Evolutionary conservation across 2,888 invertebrate genomes (phyloP).

Genomic region (Andrena minutula): DNA sequence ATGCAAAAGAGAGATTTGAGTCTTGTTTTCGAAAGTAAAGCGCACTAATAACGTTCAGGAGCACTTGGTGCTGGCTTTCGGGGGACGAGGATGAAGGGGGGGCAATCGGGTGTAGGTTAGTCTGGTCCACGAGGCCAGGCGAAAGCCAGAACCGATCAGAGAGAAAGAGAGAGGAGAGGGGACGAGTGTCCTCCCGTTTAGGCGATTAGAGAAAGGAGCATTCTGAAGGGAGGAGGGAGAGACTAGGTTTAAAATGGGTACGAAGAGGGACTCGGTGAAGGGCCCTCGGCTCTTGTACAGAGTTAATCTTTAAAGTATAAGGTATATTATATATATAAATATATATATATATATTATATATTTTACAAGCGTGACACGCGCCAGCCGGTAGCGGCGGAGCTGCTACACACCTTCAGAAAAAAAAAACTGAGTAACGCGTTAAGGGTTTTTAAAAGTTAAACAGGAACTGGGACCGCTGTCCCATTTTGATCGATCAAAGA

Average conservation of each 20-base stretch:
- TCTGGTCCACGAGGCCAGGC: neutral
- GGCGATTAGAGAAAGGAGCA: conserved; percentile 35
- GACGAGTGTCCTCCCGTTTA: conserved; percentile 24
- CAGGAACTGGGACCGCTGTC: conserved; percentile 59
- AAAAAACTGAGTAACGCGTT: conserved; percentile 75
- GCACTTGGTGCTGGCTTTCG: conserved; percentile 63
- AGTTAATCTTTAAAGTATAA: conserved; percentile 76
- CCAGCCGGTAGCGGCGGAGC: conserved; percentile 67
- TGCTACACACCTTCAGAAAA: conserved; percentile 66
- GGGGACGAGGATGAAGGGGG: neutral
- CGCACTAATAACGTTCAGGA: neutral
- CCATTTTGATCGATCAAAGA: conserved; percentile 22
- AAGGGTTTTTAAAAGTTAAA: conserved; percentile 78
- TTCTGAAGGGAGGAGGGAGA: conserved; percentile 47
- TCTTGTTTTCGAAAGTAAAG: neutral
- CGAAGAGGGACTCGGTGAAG: conserved; percentile 68
- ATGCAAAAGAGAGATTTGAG: neutral
- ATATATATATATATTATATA: conserved; percentile 72
- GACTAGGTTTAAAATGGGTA: conserved; percentile 57
- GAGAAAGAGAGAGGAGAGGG: conserved; percentile 59
- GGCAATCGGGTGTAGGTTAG: neutral
- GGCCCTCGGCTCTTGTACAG: conserved; percentile 78
- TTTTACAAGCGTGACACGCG: conserved; percentile 78
- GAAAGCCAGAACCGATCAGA: conserved; percentile 46
- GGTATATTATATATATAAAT: conserved; percentile 73